Evolutionary conservation across 2,888 invertebrate species (phyloP), one percentile per base, ranked within the genome.

Genomic region (Rhagonycha lutea): DNA sequence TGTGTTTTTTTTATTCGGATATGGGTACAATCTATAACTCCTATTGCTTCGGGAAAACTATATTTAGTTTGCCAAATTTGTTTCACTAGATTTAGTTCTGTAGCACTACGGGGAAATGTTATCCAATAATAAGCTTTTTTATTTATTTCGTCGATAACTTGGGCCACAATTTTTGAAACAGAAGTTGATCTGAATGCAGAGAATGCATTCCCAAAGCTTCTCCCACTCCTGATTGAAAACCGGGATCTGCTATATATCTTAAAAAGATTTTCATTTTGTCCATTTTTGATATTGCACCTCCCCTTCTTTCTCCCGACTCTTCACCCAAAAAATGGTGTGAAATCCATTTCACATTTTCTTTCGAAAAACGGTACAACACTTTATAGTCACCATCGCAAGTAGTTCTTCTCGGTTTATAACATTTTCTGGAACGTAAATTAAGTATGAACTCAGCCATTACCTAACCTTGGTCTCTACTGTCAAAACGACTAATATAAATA

Each of bases 131-230:
- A 8, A 14, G n/a, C 65, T 65, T 67, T 67, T 70, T 18, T 3
- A n/a, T n/a, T 9, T n/a, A 61, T 11, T 24, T 67, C 24, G n/a
- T 70, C 18, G 2, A 70, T 70, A 1, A 74, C 74, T 14, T 14
- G 12, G 2, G 11, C n/a, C 61, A 73, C 32, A 24, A 60, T n/a
- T 62, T 70, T 73, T 2, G 76, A 76, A n/a, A 76, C 73, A 61
- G 70, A 63, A 29, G 73, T 62, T 29, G 76, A 70, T n/a, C 18
- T 72, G 68, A 28, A 69, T n/a, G 14, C 73, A n/a, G n/a, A n/a
- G n/a, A n/a, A n/a, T n/a, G n/a, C n/a, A n/a, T n/a, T n/a, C n/a
- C 78, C 18, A 78, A 7, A 32, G 73, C 78, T 69, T 70, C 73
- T 14, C 65, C 75, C 23, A 78, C 72, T 12, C 76, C 73, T 11